phyloP scores from a whole-genome alignment of 1,140 invertebrate genomes.

The Wiebesia pumilae region DNA sequence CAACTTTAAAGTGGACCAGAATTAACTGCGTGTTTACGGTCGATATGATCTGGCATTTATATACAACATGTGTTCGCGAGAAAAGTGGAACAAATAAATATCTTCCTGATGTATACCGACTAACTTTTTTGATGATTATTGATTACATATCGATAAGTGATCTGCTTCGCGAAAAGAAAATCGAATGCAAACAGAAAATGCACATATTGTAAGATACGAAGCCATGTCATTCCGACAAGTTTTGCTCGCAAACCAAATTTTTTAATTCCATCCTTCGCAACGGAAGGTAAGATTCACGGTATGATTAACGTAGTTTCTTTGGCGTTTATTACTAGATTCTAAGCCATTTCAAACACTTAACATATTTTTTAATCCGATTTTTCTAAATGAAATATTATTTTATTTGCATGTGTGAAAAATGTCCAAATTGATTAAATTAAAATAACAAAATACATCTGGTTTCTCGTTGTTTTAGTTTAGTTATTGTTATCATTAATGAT shows the following conservation, averaged over 20 bases:
- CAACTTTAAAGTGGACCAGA: constrained; percentile 11
- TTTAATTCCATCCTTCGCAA: background rate
- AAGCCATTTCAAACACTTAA: background rate
- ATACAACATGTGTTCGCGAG: too few relatives aligned
- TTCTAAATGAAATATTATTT: too few relatives aligned
- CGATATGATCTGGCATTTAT: background rate
- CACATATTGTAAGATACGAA: background rate
- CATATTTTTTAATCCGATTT: background rate
- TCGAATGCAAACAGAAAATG: background rate
- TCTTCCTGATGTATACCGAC: background rate
- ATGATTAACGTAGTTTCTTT: background rate
- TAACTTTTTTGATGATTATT: background rate
- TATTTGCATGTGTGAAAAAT: too few relatives aligned
- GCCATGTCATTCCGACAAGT: background rate
- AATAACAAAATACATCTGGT: too few relatives aligned
- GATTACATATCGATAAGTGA: background rate
- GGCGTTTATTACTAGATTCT: background rate
- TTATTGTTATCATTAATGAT: too few relatives aligned
- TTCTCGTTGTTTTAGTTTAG: too few relatives aligned
- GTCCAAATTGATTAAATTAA: too few relatives aligned
- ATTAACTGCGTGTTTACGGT: constrained; percentile 16
- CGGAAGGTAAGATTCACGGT: background rate
- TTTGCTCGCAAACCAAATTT: background rate
- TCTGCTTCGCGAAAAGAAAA: background rate
- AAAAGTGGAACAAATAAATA: background rate